Base-by-base conservation (phyloP, 1,140 invertebrate genomes). In the Drosophila albomicans region DNA sequence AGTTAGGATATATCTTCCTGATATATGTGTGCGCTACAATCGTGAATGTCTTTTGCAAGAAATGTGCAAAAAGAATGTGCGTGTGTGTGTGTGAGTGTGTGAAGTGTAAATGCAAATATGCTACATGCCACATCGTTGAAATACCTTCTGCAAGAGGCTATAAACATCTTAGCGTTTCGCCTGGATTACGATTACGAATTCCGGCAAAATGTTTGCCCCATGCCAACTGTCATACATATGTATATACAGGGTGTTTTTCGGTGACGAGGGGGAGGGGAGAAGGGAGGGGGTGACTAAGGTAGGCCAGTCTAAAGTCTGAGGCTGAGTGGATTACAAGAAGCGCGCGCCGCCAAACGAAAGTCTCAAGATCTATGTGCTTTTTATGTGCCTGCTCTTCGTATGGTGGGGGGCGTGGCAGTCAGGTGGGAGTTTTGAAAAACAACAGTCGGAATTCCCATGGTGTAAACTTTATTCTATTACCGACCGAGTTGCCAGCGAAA, bases 381-480 rank as follows among this genome's bases (percentile, higher is more conserved):
- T 78, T 57, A 67, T 77, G 72, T 49, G 43, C 49, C 20, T 54
- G 64, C 30, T 20, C 57, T 61, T 52, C 3, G 20, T 25, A 25
- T 25, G 20, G 20, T 25, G 20, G 41, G 4, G 16, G 15, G 63
- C 10, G 5, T 0, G 38, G 52, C 25, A 28, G 78, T 67, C 70
- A 86, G 82, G 82, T 85, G 79, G 75, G 71, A 79, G 58, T 57
- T 56, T 38, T 48, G 80, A 89, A 75, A 71, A 88, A 89, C 84
- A 88, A 88, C 84, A 88, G 84, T 88, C 70, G 84, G 51, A 89
- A 88, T 89, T 88, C 85, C 84, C 84, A 88, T 59, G 84, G 74
- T 75, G 85, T 67, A 78, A 88, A 88, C 85, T 88, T 88, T 88
- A 88, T 88, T 88, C 84, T 88, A 88, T 88, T 88, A 88, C 77